A percentile compares a stretch with the other conserved stretches of the same genome.
phyloP scores from a whole-genome alignment of 2,797 vertebrate genomes.

The Peromyscus aztecus region DNA sequence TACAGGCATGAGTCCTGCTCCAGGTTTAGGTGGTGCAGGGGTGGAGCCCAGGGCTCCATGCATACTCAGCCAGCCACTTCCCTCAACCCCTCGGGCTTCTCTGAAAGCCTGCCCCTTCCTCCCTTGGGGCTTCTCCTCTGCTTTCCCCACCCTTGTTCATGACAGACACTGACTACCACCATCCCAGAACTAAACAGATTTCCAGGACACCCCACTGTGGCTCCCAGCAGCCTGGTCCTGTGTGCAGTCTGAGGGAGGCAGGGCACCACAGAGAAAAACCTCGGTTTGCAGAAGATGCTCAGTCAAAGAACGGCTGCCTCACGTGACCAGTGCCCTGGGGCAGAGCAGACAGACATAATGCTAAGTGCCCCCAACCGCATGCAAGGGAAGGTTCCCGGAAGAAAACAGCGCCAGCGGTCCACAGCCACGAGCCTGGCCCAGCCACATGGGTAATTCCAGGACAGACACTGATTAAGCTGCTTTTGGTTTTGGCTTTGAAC shows the following conservation, averaged over 20 bases:
- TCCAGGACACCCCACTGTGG: background rate
- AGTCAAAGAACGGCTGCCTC: constrained; percentile 33
- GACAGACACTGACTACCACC: background rate
- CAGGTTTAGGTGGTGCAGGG: background rate
- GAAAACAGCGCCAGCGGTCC: constrained; percentile 38
- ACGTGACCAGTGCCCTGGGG: background rate
- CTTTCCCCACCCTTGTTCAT: fast-evolving
- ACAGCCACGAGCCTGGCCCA: background rate
- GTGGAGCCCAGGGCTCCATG: background rate
- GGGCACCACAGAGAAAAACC: background rate
- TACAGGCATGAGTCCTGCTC: background rate
- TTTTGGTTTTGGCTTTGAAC: constrained; percentile 65
- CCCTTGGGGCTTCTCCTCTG: background rate
- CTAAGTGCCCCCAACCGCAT: background rate
- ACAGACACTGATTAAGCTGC: constrained; percentile 66
- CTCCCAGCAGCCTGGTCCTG: background rate
- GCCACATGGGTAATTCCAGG: constrained; percentile 61
- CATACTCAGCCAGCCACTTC: background rate
- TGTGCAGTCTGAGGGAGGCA: background rate
- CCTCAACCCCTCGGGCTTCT: background rate
- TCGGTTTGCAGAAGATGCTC: constrained; percentile 36
- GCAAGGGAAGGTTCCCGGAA: constrained; percentile 54
- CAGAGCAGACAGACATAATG: background rate
- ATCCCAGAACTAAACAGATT: background rate
- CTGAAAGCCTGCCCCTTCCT: background rate